Percentiles rank a stretch among this genome's conserved stretches.
phyloP scores from a whole-genome alignment of 2,113 vertebrate genomes.

The Limnothrissa miodon region DNA sequence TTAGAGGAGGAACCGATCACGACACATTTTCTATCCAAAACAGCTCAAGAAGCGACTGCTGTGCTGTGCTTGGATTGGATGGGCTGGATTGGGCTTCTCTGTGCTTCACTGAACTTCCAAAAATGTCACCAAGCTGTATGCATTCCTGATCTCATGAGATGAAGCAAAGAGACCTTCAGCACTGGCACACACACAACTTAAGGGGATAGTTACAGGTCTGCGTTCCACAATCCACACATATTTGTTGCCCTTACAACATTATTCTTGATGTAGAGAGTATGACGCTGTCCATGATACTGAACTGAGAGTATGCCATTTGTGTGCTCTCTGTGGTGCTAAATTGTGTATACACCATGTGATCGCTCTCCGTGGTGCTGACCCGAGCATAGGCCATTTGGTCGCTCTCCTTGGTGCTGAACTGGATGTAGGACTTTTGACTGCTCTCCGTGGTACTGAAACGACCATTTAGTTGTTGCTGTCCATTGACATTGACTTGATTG shows the following conservation, averaged over 20 bases:
- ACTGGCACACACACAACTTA: background rate
- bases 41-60: background rate
- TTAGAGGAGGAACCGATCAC: background rate
- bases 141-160: background rate
- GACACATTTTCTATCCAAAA: background rate
- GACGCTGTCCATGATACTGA: background rate
- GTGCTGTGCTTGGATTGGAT: background rate
- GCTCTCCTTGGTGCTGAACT: background rate
- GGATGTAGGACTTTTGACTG: background rate
- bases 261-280: background rate
- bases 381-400: background rate
- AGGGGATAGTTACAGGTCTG: background rate
- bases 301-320: background rate
- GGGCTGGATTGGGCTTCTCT: no score
- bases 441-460: background rate
- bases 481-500: background rate
- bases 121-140: constrained; percentile 12
- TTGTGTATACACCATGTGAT: no score
- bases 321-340: background rate
- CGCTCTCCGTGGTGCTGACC: background rate
- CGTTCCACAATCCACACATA: background rate
- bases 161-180: background rate
- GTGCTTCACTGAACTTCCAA: constrained; percentile 38
- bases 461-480: background rate
- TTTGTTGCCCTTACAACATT: background rate